Evolutionary conservation across 2,113 vertebrate species (phyloP), one percentile per base, ranked within the genome.

Genomic region (Ciconia maguari): DNA sequence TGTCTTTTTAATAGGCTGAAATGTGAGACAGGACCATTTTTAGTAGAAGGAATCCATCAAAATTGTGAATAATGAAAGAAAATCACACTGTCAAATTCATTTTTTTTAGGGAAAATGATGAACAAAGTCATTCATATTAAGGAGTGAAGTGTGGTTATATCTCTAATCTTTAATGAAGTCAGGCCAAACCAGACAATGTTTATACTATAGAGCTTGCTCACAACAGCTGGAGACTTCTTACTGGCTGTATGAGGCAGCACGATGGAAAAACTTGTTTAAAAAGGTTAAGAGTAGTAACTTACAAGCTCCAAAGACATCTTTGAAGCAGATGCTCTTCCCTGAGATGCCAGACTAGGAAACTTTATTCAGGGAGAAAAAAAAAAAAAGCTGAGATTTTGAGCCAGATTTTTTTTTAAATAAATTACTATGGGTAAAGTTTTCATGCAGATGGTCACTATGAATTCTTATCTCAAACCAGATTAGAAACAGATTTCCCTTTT

Each of bases 401-500:
- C 11, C 54, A 85, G 38, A 12, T 54, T 93, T 72, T 68, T n/a
- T 2, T 14, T 1, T 10, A 22, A 70, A 76, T 64, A 91, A 64
- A 85, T 89, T 77, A 54, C 52, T 58, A 38, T 34, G 22, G 42
- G 26, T 94, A 81, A 88, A 77, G 93, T 92, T 88, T 86, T 88
- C 74, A 90, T 4, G 5, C 61, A 96, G 94, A 95, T 62, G 54
- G 86, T 87, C 58, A 83, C 68, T 93, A 62, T 30, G 60, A 83
- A 79, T 88, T 93, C 55, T 72, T 29, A 93, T 86, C 71, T 93
- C 49, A 87, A 95, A 93, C 13, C 24, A 68, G 72, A 90, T 89
- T 92, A 94, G 62, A 85, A 94, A 90, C 41, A 91, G 75, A 95
- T 85, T 92, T 88, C 11, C 62, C 66, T 94, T 82, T 91, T 55